Evolutionary conservation across 2,797 vertebrate species (phyloP).

Genomic region (Tachyglossus aculeatus): DNA sequence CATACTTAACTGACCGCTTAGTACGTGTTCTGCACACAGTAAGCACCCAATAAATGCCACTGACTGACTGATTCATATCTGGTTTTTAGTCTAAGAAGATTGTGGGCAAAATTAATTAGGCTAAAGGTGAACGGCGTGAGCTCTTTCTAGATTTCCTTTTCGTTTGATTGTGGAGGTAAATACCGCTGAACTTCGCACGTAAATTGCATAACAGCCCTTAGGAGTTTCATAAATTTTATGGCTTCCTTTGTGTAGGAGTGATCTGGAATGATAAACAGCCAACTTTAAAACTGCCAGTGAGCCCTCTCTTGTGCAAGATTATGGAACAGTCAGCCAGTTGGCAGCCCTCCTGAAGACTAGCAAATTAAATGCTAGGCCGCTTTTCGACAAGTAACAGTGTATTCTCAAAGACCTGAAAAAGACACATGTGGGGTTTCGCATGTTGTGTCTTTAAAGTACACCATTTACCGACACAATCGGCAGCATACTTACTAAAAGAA

Average conservation of each 20-base stretch:
- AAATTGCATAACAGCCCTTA: constrained; percentile 37
- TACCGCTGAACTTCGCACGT: constrained; percentile 16
- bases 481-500: too few relatives aligned
- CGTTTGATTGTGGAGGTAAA: constrained; percentile 35
- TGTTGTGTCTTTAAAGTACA: too few relatives aligned
- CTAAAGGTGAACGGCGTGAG: constrained; percentile 25
- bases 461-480: too few relatives aligned
- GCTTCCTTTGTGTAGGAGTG: constrained; percentile 62
- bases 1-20: too few relatives aligned
- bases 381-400: background rate
- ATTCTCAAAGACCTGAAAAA: too few relatives aligned
- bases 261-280: constrained; percentile 53
- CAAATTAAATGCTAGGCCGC: constrained; percentile 24
- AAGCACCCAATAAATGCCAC: too few relatives aligned
- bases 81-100: background rate
- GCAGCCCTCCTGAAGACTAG: constrained; percentile 27
- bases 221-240: constrained; percentile 35
- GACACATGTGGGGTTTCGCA: too few relatives aligned
- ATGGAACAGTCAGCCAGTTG: constrained; percentile 52
- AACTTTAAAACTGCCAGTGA: constrained; percentile 50
- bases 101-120: background rate
- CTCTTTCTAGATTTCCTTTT: constrained; percentile 20
- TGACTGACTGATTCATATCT: too few relatives aligned
- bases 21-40: too few relatives aligned
- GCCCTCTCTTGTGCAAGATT: constrained; percentile 55